phyloP scores from a whole-genome alignment of 2,888 invertebrate species.

The Andrena fulva region DNA sequence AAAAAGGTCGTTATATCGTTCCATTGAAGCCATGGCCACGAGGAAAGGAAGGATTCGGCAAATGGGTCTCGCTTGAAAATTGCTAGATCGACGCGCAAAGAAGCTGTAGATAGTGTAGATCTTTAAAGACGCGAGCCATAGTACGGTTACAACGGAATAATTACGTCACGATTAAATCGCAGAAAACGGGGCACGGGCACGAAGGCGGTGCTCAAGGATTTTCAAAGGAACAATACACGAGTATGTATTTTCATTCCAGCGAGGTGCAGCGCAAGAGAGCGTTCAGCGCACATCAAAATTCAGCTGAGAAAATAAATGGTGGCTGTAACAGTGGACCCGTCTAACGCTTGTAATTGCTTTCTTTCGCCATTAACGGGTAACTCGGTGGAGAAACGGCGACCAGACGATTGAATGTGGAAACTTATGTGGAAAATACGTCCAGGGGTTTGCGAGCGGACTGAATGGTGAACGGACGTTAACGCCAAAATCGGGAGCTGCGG shows the following conservation, averaged over 20 bases:
- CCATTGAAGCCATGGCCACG: no score
- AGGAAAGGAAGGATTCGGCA: no score
- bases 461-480: neutral
- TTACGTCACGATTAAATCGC: constrained; percentile 10
- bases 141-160: constrained; percentile 17
- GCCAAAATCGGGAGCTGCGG: constrained; percentile 4
- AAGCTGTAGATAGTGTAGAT: neutral
- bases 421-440: no score
- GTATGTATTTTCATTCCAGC: neutral
- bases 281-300: neutral
- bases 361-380: no score
- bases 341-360: no score
- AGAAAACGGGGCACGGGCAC: neutral
- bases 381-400: no score
- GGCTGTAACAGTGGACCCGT: neutral
- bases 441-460: neutral
- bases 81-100: neutral
- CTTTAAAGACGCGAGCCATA: neutral
- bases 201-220: neutral
- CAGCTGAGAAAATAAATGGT: neutral
- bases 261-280: neutral
- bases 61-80: neutral
- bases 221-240: neutral
- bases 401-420: no score
- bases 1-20: neutral